These are phyloP conservation scores for Cyclopterus lumpus DNA, from an alignment of 2,797 vertebrate genomes.

Conservation along the genomic window DNA sequence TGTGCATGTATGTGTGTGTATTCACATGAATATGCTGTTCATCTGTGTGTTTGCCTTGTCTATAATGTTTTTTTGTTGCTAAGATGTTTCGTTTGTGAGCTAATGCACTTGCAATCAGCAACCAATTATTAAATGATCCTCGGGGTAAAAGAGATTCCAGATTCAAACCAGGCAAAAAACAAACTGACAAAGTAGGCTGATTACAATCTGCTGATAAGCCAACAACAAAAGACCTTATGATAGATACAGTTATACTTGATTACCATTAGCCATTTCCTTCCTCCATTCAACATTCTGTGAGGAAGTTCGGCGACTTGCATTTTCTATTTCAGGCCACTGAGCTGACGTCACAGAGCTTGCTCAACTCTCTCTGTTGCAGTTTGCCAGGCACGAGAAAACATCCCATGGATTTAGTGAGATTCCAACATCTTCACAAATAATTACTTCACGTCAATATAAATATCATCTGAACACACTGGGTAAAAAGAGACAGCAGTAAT, in stretches of 20 bases:
- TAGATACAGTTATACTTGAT: conserved; percentile 52
- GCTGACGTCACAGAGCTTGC: conserved; percentile 10
- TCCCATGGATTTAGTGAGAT: conserved; percentile 7
- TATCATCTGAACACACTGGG: neutral
- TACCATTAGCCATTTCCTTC: conserved; percentile 59
- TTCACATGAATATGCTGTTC: neutral
- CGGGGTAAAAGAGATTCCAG: conserved; percentile 17
- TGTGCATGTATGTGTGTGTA: neutral
- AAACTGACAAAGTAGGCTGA: conserved; percentile 13
- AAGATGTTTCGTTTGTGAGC: neutral
- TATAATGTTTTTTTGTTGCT: neutral
- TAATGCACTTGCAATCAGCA: neutral
- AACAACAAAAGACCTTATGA: conserved; percentile 62
- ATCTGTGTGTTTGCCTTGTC: neutral
- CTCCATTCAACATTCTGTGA: conserved; percentile 58
- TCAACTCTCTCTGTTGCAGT: neutral
- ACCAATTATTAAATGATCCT: conserved; percentile 5
- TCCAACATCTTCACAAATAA: neutral
- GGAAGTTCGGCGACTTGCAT: conserved; percentile 54
- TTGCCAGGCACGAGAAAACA: too few relatives aligned
- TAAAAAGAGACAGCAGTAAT: conserved; percentile 4
- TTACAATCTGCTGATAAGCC: conserved; percentile 27
- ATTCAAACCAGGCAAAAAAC: conserved; percentile 20
- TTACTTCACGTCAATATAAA: neutral
- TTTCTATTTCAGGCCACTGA: conserved; percentile 58